Evolutionary conservation across 2,888 invertebrate genomes (phyloP).

Genomic region (Nowickia ferox): DNA sequence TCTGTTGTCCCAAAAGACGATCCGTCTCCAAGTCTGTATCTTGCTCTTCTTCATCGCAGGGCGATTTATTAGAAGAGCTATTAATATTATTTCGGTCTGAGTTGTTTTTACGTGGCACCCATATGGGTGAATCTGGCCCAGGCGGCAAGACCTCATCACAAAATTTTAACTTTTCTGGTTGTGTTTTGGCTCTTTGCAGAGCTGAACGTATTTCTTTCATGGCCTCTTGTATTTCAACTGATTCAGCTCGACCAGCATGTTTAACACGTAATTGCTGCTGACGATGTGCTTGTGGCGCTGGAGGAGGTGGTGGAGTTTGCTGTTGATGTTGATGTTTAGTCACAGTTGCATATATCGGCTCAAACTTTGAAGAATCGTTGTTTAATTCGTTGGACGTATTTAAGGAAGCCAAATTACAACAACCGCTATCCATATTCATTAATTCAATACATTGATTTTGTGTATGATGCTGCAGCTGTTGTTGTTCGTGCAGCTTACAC

Average conservation of each 20-base stretch:
- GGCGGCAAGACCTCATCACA: conserved; percentile 81
- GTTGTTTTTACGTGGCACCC: conserved; percentile 80
- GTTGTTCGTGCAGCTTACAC: conserved; percentile 52
- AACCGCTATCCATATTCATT: conserved; percentile 73
- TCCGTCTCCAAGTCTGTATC: conserved; percentile 99
- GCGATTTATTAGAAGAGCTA: conserved; percentile 73
- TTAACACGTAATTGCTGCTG: conserved; percentile 83
- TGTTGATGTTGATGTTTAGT: conserved; percentile 73
- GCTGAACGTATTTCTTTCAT: conserved; percentile 93
- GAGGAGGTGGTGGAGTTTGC: conserved; percentile 86
- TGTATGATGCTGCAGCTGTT: conserved; percentile 68
- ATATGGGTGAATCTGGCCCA: conserved; percentile 81
- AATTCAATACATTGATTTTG: conserved; percentile 73
- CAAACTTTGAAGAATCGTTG: conserved; percentile 76
- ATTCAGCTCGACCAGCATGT: conserved; percentile 79
- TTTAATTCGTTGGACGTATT: conserved; percentile 73
- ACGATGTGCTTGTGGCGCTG: conserved; percentile 83
- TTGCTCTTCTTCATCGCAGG: conserved; percentile 90
- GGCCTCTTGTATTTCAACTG: conserved; percentile 86
- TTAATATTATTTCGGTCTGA: conserved; percentile 41
- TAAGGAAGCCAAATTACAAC: conserved; percentile 74
- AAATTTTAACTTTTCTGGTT: conserved; percentile 81
- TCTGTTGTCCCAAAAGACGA: conserved; percentile 95
- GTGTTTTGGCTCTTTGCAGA: conserved; percentile 85
- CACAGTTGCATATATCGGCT: conserved; percentile 79